Percentiles rank a stretch among this genome's conserved stretches.
phyloP scores from a whole-genome alignment of 2,888 invertebrate genomes.

The Acrobasis consociella region DNA sequence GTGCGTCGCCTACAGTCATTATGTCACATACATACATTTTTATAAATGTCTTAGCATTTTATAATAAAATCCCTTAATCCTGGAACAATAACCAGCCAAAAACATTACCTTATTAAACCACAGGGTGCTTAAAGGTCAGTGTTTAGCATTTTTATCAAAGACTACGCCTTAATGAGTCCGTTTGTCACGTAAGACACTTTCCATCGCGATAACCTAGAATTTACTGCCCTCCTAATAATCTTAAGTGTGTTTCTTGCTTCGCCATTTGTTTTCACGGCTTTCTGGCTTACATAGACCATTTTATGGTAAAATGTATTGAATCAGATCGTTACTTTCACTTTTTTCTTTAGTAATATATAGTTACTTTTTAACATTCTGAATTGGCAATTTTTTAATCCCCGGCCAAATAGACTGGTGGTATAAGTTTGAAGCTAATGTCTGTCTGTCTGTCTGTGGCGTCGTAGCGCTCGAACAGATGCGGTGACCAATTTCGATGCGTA shows the following conservation, averaged over 20 bases:
- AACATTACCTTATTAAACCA: slow-evolving; percentile 39
- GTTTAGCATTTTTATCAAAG: slow-evolving; percentile 50
- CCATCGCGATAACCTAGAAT: slow-evolving; percentile 73
- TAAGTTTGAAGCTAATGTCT: too few species aligned
- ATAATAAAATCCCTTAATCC: background rate
- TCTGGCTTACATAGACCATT: slow-evolving; percentile 12
- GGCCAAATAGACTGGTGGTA: too few species aligned
- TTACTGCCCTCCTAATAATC: slow-evolving; percentile 59
- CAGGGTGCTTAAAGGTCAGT: slow-evolving; percentile 14
- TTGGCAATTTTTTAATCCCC: too few species aligned
- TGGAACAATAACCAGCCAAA: slow-evolving; percentile 41
- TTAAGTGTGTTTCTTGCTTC: slow-evolving; percentile 23
- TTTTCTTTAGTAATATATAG: background rate
- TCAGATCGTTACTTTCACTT: background rate
- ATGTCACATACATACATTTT: too few species aligned
- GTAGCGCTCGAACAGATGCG: too few species aligned
- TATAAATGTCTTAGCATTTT: too few species aligned
- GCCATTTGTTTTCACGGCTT: slow-evolving; percentile 17
- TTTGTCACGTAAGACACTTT: slow-evolving; percentile 73
- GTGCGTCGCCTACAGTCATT: too few species aligned
- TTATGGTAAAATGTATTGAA: slow-evolving; percentile 6
- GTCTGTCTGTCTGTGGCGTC: too few species aligned
- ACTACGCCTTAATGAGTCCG: slow-evolving; percentile 73
- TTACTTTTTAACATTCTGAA: too few species aligned
- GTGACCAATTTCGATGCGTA: too few species aligned